Conservation (phyloP, 2,888 invertebrate species). For the Mimachlamys varia region DNA sequence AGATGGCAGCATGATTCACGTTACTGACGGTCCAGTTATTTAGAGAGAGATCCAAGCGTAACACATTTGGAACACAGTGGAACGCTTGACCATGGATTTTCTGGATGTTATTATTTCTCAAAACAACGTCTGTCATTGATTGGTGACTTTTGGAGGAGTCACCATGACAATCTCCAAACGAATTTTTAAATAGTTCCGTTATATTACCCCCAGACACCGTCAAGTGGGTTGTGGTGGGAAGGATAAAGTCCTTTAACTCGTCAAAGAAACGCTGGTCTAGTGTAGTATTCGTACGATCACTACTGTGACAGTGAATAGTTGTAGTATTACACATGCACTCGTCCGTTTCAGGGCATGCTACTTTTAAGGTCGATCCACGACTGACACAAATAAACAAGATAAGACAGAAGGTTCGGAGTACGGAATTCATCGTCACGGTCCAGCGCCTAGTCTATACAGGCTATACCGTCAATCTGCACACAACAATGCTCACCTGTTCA, state of each 20-base stretch:
- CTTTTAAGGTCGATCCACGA: background rate
- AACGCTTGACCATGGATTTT: conserved; percentile 64
- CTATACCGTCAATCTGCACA: background rate
- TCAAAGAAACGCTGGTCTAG: conserved; percentile 39
- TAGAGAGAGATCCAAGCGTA: conserved; percentile 54
- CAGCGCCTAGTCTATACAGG: background rate
- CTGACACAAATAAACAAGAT: background rate
- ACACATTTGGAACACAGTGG: conserved; percentile 61
- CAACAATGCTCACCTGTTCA: conserved; percentile 1
- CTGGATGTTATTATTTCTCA: conserved; percentile 59
- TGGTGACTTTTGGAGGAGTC: conserved; percentile 46
- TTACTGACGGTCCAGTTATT: conserved; percentile 62
- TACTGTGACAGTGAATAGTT: background rate
- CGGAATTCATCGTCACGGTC: conserved; percentile 23
- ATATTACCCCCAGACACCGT: conserved; percentile 58
- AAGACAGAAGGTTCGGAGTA: background rate
- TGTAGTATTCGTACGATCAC: background rate
- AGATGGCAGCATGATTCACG: conserved; percentile 56
- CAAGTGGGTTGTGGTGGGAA: conserved; percentile 38
- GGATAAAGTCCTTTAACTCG: conserved; percentile 32
- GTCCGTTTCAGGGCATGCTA: background rate
- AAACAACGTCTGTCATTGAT: conserved; percentile 53
- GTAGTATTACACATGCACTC: background rate
- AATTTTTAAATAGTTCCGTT: conserved; percentile 58
- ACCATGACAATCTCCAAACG: conserved; percentile 58